phyloP scores from a whole-genome alignment of 2,113 vertebrate species.

The Chaetorhynchus papuensis region DNA sequence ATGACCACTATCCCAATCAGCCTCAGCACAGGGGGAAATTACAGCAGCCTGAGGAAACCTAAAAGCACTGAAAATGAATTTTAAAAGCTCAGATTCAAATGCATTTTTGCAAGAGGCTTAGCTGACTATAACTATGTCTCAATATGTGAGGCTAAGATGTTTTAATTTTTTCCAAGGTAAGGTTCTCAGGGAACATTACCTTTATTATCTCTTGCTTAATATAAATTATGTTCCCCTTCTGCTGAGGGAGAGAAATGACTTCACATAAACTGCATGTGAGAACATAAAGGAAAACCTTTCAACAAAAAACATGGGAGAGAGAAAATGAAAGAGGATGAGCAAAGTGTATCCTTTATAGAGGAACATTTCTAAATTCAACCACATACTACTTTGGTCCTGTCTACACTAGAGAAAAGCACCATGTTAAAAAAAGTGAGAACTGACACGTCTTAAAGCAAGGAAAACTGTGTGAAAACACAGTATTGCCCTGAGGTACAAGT shows the following conservation, averaged over 20 bases:
- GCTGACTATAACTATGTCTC: background rate
- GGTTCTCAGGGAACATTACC: background rate
- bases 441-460: background rate
- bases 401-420: background rate
- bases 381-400: background rate
- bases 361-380: background rate
- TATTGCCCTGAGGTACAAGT: background rate
- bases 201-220: background rate
- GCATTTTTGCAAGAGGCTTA: background rate
- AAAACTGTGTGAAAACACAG: background rate
- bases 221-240: background rate
- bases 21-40: background rate
- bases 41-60: background rate
- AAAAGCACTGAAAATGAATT: background rate
- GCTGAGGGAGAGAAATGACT: background rate
- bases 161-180: background rate
- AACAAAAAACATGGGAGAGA: background rate
- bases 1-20: background rate
- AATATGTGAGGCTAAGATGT: background rate
- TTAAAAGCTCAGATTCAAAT: background rate
- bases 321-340: background rate
- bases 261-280: background rate
- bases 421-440: background rate
- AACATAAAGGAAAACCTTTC: background rate
- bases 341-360: background rate